A percentile compares a stretch with the other conserved stretches of the same genome.
Evolutionary conservation across 2,113 vertebrate species (phyloP).

Genomic region (Numenius arquata): DNA sequence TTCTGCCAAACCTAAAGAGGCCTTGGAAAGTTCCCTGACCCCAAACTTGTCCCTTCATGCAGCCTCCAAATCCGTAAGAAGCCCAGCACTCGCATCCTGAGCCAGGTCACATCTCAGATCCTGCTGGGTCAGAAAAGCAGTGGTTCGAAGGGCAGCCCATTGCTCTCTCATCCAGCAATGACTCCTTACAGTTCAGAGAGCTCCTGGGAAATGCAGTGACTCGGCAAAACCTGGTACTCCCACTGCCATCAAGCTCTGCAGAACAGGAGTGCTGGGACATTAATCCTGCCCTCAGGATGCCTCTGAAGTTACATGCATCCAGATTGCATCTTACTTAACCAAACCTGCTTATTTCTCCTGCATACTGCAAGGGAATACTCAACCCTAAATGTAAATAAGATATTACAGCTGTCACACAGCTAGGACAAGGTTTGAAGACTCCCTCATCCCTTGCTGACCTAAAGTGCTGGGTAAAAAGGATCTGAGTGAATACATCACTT

Average conservation of each 20-base stretch:
- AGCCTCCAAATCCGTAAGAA: background rate
- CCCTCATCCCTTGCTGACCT: background rate
- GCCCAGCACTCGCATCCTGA: background rate
- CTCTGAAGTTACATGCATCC: background rate
- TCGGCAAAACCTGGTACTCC: background rate
- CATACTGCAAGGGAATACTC: background rate
- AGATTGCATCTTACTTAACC: conserved; percentile 8
- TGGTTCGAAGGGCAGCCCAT: background rate
- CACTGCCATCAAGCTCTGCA: background rate
- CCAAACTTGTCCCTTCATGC: background rate
- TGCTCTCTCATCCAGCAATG: background rate
- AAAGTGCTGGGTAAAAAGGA: background rate
- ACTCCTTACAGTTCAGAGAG: background rate
- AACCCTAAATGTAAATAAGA: background rate
- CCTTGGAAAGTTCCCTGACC: background rate
- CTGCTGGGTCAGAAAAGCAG: background rate
- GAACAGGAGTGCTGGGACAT: background rate
- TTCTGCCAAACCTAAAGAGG: background rate
- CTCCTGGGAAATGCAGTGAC: background rate
- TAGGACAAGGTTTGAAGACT: background rate
- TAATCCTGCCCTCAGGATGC: conserved; percentile 23
- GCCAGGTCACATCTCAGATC: background rate
- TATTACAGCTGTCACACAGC: conserved; percentile 3
- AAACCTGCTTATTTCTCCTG: background rate
- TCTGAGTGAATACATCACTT: background rate